Percentiles rank a stretch among this genome's conserved stretches.
phyloP scores from a whole-genome alignment of 1,140 invertebrate species.

The Bombus cullumanus region DNA sequence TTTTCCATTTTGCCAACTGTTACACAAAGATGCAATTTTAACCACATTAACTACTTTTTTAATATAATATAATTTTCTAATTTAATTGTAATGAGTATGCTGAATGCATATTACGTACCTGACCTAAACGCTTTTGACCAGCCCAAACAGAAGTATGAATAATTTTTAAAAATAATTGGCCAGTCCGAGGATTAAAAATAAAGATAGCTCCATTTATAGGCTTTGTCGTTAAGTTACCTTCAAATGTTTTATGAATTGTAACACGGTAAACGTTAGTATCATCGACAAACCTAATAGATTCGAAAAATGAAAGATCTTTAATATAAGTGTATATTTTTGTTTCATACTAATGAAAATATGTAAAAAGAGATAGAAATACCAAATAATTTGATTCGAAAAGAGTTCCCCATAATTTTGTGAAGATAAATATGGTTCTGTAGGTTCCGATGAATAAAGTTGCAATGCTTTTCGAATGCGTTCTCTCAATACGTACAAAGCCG shows the following conservation, averaged over 20 bases:
- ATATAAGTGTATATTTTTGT: neutral
- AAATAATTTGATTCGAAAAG: slow-evolving; percentile 99
- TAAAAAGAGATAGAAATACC: slow-evolving; percentile 81
- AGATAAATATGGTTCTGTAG: slow-evolving; percentile 99
- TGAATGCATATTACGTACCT: slow-evolving; percentile 67
- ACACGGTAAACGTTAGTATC: slow-evolving; percentile 99
- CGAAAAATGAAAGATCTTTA: neutral
- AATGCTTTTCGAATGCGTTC: slow-evolving; percentile 99
- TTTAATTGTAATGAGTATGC: slow-evolving; percentile 67
- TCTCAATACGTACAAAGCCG: slow-evolving; percentile 97
- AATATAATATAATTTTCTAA: neutral
- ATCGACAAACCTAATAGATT: slow-evolving; percentile 90
- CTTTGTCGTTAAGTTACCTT: slow-evolving; percentile 99
- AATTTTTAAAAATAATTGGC: slow-evolving; percentile 99
- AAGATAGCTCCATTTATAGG: slow-evolving; percentile 99
- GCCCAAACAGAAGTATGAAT: slow-evolving; percentile 99
- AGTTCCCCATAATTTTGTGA: slow-evolving; percentile 99
- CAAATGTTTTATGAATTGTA: slow-evolving; percentile 99
- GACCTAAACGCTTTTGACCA: slow-evolving; percentile 96
- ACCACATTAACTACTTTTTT: no score
- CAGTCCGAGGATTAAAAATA: slow-evolving; percentile 99
- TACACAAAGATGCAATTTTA: slow-evolving; percentile 70
- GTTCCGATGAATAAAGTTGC: slow-evolving; percentile 99
- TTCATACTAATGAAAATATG: neutral
- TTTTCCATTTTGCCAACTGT: slow-evolving; percentile 98